phyloP scores from a whole-genome alignment of 1,140 invertebrate species.

The Zaprionus capensis region DNA sequence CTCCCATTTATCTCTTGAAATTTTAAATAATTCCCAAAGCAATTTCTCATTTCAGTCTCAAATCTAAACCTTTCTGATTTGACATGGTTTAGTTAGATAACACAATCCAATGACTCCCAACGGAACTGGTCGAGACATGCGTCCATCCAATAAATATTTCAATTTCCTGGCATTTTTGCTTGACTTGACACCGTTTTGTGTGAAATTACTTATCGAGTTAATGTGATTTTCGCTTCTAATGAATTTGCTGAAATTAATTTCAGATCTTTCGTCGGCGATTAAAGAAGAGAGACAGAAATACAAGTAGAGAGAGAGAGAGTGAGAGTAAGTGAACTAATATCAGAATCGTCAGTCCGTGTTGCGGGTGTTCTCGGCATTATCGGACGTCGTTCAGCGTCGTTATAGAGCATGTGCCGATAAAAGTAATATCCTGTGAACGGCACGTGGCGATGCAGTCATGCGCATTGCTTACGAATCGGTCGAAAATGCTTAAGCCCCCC shows the following conservation, averaged over 20 bases:
- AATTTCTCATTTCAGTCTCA: background rate
- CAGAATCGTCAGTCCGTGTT: conserved; percentile 15
- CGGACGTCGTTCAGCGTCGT: conserved; percentile 55
- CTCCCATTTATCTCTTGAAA: background rate
- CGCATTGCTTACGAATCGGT: conserved; percentile 14
- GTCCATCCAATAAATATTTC: conserved; percentile 58
- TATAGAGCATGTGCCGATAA: conserved; percentile 69
- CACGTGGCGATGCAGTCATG: conserved; percentile 64
- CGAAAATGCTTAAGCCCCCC: conserved; percentile 17
- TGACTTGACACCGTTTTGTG: conserved; percentile 72
- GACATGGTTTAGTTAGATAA: conserved; percentile 13
- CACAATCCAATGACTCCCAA: conserved; percentile 14
- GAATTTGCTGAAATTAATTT: conserved; percentile 79
- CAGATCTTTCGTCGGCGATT: conserved; percentile 57
- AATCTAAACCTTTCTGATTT: conserved; percentile 1
- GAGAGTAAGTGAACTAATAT: background rate
- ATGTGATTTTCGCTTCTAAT: conserved; percentile 74
- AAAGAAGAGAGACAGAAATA: conserved; percentile 9
- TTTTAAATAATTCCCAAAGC: background rate
- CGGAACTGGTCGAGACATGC: conserved; percentile 30
- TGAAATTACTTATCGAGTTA: conserved; percentile 73
- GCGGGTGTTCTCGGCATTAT: conserved; percentile 26
- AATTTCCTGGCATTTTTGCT: conserved; percentile 75
- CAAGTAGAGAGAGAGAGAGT: background rate
- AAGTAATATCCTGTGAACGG: conserved; percentile 75